A percentile compares a stretch with the other conserved stretches of the same genome.
Evolutionary conservation across 2,113 vertebrate genomes (phyloP).

Genomic region (Coptodon rendalli): DNA sequence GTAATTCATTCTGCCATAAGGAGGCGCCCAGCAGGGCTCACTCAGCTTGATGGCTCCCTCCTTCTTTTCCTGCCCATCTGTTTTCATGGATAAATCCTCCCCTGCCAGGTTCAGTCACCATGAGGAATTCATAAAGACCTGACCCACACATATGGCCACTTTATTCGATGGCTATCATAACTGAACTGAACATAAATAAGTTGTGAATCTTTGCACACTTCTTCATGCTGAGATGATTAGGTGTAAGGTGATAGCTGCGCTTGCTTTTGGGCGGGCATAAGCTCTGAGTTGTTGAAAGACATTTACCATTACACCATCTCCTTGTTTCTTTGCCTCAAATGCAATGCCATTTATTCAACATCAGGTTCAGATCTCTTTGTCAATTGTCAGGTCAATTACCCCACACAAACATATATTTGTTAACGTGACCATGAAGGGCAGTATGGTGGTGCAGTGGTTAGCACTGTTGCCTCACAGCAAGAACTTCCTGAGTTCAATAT

Average conservation of each 20-base stretch:
- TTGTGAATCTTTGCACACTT: slow-evolving; percentile 11
- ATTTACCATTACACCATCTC: background rate
- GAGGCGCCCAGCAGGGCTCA: slow-evolving; percentile 43
- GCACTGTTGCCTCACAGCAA: background rate
- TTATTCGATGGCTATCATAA: slow-evolving; percentile 32
- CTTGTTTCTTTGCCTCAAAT: background rate
- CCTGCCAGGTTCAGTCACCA: slow-evolving; percentile 44
- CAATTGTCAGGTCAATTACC: background rate
- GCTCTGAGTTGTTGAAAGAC: background rate
- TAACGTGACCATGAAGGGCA: background rate
- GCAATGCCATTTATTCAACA: background rate
- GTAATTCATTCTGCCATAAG: slow-evolving; percentile 43
- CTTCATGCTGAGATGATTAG: slow-evolving; percentile 5
- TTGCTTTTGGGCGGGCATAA: background rate
- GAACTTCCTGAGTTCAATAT: background rate
- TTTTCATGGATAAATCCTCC: slow-evolving; percentile 50
- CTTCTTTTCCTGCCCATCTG: slow-evolving; percentile 64
- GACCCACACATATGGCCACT: slow-evolving; percentile 61
- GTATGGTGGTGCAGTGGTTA: background rate
- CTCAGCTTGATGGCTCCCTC: slow-evolving; percentile 58
- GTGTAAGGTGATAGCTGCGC: background rate
- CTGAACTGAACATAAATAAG: slow-evolving; percentile 15
- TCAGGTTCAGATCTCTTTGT: background rate
- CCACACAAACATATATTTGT: background rate
- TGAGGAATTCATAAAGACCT: slow-evolving; percentile 50